These are phyloP conservation scores for Tetranychus truncatus DNA, from an alignment of 2,888 invertebrate species.

Conservation along the genomic window DNA sequence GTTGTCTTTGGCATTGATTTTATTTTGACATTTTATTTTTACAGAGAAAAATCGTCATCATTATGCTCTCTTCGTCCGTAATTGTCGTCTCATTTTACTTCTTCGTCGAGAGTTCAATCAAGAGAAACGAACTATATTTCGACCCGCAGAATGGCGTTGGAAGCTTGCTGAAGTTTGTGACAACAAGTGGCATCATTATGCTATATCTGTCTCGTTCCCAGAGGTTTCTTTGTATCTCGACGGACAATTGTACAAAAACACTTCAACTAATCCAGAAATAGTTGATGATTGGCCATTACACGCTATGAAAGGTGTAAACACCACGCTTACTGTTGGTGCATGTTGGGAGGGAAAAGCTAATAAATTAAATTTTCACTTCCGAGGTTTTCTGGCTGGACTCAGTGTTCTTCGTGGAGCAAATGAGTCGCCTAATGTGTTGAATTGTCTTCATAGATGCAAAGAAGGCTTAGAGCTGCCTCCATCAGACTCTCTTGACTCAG, in stretches of 20 bases:
- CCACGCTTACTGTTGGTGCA: slow-evolving; percentile 80
- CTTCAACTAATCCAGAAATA: slow-evolving; percentile 74
- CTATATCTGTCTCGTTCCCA: slow-evolving; percentile 76
- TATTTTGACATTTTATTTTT: slow-evolving; percentile 18
- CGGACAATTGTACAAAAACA: slow-evolving; percentile 50
- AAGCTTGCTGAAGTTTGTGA: slow-evolving; percentile 87
- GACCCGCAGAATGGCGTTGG: slow-evolving; percentile 98
- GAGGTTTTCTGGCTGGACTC: slow-evolving; percentile 70
- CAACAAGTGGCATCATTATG: slow-evolving; percentile 96
- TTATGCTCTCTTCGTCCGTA: slow-evolving; percentile 87
- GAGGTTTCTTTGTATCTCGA: slow-evolving; percentile 66
- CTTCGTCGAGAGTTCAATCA: slow-evolving; percentile 75
- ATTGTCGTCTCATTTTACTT: slow-evolving; percentile 83
- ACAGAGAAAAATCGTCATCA: slow-evolving; percentile 97
- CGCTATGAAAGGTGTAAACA: slow-evolving; percentile 78
- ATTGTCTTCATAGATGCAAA: slow-evolving; percentile 60
- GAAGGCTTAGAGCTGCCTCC: slow-evolving; percentile 60
- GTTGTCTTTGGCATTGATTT: neutral
- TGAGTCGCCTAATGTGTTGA: slow-evolving; percentile 52
- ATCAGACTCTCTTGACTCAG: slow-evolving; percentile 53
- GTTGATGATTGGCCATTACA: slow-evolving; percentile 99
- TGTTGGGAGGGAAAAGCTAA: slow-evolving; percentile 68
- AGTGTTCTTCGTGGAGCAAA: slow-evolving; percentile 55
- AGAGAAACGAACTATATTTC: slow-evolving; percentile 76
- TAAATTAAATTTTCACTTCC: slow-evolving; percentile 71